phyloP scores from a whole-genome alignment of 2,797 vertebrate genomes.

The Thalassophryne amazonica region DNA sequence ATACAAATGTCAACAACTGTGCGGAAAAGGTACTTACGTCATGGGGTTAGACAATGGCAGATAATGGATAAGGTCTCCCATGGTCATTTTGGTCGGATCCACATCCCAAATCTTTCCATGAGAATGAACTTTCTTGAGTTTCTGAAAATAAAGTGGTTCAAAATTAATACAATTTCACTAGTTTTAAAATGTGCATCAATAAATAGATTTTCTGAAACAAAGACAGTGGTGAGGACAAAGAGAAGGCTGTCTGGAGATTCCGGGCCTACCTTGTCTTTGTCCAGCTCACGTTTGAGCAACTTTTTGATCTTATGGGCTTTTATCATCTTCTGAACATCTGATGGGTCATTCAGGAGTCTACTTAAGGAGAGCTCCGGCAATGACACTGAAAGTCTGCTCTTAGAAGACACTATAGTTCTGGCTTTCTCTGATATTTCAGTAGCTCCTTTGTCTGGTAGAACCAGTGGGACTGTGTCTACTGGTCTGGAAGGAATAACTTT shows the following conservation, averaged over 20 bases:
- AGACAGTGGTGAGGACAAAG: not conserved
- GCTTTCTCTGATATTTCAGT: conserved; percentile 63
- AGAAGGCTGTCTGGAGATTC: not conserved
- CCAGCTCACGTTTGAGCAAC: conserved; percentile 86
- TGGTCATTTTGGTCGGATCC: conserved; percentile 96
- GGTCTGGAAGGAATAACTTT: conserved; percentile 38
- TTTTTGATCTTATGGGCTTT: conserved; percentile 90
- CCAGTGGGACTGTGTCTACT: conserved; percentile 36
- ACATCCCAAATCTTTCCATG: conserved; percentile 70
- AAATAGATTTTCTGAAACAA: not conserved
- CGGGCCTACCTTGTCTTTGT: conserved; percentile 85
- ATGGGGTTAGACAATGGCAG: conserved; percentile 93
- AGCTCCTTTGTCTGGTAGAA: conserved; percentile 48
- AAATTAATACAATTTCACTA: not conserved
- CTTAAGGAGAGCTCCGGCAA: conserved; percentile 39
- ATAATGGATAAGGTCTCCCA: conserved; percentile 96
- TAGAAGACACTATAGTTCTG: conserved; percentile 51
- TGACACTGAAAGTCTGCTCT: conserved; percentile 12
- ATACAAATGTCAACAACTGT: too few relatives aligned
- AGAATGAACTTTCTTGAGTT: conserved; percentile 74
- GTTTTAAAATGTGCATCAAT: not conserved
- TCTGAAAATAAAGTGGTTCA: conserved; percentile 49
- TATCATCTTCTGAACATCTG: conserved; percentile 85
- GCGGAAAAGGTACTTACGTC: conserved; percentile 79
- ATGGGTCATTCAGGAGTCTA: conserved; percentile 74